These are phyloP conservation scores for Brachionus sp. DNA, from an alignment of 1,140 invertebrate species.

Conservation along the genomic window DNA sequence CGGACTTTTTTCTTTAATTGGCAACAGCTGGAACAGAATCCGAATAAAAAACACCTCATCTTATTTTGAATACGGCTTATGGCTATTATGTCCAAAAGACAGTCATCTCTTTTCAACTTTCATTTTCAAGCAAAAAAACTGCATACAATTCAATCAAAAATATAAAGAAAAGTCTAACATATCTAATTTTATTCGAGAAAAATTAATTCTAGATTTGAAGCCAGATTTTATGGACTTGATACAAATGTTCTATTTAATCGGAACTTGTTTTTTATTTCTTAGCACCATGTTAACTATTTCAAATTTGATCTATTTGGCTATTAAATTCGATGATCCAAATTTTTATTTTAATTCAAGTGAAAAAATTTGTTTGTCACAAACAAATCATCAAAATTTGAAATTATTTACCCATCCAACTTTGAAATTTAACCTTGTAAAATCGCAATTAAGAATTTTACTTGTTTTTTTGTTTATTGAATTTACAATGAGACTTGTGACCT, in stretches of 20 bases:
- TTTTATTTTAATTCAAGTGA: neutral
- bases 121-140: neutral
- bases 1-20: neutral
- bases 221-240: neutral
- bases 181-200: neutral
- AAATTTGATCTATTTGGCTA: neutral
- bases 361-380: neutral
- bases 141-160: neutral
- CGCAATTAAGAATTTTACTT: neutral
- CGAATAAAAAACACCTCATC: neutral
- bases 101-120: neutral
- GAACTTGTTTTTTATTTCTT: constrained; percentile 5
- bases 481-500: neutral
- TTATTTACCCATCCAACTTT: neutral
- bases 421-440: neutral
- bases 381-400: neutral
- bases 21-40: neutral
- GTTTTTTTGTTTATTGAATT: neutral
- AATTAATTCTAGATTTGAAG: neutral
- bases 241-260: neutral
- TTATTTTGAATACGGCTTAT: neutral
- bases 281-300: neutral
- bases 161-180: neutral
- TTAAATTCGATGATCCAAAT: neutral
- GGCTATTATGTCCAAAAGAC: neutral